Base-by-base conservation (phyloP, 2,113 vertebrate genomes). In the Dendropsophus ebraccatus region DNA sequence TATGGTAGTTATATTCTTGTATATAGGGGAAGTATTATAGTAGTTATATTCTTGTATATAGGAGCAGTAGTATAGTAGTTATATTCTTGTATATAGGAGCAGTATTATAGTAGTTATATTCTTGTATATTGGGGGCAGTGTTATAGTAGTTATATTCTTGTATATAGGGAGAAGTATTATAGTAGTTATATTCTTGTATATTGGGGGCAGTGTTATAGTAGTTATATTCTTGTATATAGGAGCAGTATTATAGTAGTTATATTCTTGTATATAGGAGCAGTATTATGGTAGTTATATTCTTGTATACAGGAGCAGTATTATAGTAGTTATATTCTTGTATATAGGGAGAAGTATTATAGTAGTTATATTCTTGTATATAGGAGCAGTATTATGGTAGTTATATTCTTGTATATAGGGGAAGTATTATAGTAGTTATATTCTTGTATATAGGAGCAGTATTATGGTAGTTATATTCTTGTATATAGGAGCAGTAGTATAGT, bases 61-160 rank as follows among this genome's bases (percentile, higher is more conserved):
- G 56, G 56, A 11, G 56, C n/a, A 60, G 60, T 65, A 65, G 14
- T 65, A 65, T 65, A 65, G 25, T 30, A 30, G 60, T 65, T 65
- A 65, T 67, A 67, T 67, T 67, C 28, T 67, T 32, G 62, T 67
- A 67, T 3, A 67, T 67, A 67, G 62, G 62, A 2, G 25, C 62
- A 67, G 62, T 32, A 32, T 67, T 67, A 67, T 67, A 32, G 30
- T 67, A 67, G 62, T 67, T 32, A 67, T 35, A 67, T 67, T 67
- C 62, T 67, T 67, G 62, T 67, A 67, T 3, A 32, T 67, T 32
- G 28, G 28, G 8, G n/a, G 62, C 14, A 67, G 28, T 67, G 32
- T 67, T 67, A 67, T 67, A 32, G 62, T 17, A 67, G 62, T 67
- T 67, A 67, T 67, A 67, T 67, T 67, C 62, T 67, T 67, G 28